A percentile compares a stretch with the other conserved stretches of the same genome.
These are phyloP conservation scores for Augiades crinisus DNA, from an alignment of 2,888 invertebrate genomes.

Conservation along the genomic window DNA sequence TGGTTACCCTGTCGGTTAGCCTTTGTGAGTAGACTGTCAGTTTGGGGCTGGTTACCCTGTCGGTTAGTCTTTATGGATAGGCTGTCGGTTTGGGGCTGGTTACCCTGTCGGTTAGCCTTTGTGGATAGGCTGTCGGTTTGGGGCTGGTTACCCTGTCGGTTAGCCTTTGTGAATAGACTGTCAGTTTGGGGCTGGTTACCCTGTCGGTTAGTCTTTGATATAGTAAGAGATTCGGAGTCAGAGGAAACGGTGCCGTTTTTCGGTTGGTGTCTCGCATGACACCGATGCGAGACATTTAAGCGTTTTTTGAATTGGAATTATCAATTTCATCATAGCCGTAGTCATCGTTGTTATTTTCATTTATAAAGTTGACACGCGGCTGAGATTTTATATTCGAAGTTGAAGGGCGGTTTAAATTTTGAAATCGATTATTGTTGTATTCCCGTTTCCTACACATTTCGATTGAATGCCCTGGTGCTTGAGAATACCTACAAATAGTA, in stretches of 20 bases:
- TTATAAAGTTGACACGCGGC: neutral
- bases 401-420: neutral
- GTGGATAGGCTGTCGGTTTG: too few species aligned
- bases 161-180: too few species aligned
- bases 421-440: neutral
- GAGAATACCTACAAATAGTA: slow-evolving; percentile 2
- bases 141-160: too few species aligned
- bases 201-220: neutral
- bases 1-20: neutral
- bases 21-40: too few species aligned
- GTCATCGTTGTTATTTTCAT: neutral
- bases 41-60: neutral
- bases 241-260: neutral
- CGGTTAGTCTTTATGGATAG: too few species aligned
- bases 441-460: neutral
- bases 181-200: too few species aligned
- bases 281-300: neutral
- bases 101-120: neutral
- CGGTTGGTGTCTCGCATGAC: neutral
- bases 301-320: neutral
- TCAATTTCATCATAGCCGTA: neutral
- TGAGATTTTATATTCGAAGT: neutral
- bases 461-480: neutral
- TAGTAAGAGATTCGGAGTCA: neutral
- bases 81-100: neutral